Evolutionary conservation across 2,797 vertebrate species (phyloP), one percentile per base, ranked within the genome.

Genomic region (Channa striata): DNA sequence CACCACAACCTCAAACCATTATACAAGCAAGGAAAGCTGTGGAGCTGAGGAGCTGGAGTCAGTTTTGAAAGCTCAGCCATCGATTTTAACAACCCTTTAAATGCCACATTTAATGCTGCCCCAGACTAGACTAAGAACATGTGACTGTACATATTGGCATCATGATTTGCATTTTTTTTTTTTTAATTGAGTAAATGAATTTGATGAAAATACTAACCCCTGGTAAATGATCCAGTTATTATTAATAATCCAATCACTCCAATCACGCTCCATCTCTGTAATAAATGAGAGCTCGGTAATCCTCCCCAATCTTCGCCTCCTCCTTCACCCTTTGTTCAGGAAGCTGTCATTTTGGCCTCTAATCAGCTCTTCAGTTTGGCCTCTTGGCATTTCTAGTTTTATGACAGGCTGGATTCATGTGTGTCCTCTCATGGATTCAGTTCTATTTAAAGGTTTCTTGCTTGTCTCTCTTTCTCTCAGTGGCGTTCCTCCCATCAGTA

Each of bases 281-380:
- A 80, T 87, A 72, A 88, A 76, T 72, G 51, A 70, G 56, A 63
- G 73, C 66, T 30, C 65, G 67, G 74, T 86, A 72, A 86, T 78
- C 77, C 70, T 61, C 53, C 49, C 11, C 72, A 44, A 57, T 82
- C 77, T 74, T 76, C 21, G 7, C 68, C 40, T 42, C 42, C 68
- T 74, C 61, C 67, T 71, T 73, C 30, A 2, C 47, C 84, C 76
- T 88, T 85, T 90, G 81, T 80, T 77, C 65, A 53, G 76, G 66
- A 74, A 79, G 66, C 76, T 60, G 66, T 69, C 44, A 59, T 58
- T 69, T 64, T 46, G 44, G 52, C 72, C 78, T 78, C 79, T 77
- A 86, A 90, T 90, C 86, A 91, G 78, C 77, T 37, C 80, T 81
- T 88, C 72, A 68, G 74, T 89, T 83, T 84, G 84, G 70, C 79